Base-by-base conservation (phyloP, 2,797 vertebrate genomes). In the Enteromius fasciolatus region DNA sequence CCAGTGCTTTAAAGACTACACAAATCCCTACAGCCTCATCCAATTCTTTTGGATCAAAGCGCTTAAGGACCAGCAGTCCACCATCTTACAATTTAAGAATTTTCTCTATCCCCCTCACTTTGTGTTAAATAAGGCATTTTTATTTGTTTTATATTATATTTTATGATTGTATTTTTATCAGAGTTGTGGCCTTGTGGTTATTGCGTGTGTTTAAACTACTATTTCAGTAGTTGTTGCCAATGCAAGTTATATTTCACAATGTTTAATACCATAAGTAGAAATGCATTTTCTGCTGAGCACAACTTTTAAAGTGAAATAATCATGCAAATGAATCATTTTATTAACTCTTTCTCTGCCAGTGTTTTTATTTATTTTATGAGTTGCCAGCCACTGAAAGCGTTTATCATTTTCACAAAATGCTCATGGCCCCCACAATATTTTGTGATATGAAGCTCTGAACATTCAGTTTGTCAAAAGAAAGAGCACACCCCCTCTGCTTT, bases 1-100 rank as follows among this genome's bases (percentile, higher is more conserved):
- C 52, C 63, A 83, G 70, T 63, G 39, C 25, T 28, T 50, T 61
- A 74, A 73, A 82, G 59, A 64, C 23, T 73, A 66, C 74, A 73
- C 36, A 78, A 66, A 82, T 59, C 68, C 36, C 36, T 46, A 39
- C 28, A 64, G 9, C 44, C 72, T 61, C 5, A 36, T 68, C n/a
- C 18, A 79, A 44, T 69, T 69, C 41, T 18, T 68, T 31, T n/a
- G 39, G 39, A 67, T 59, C 61, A 74, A 67, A 78, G 33, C 4
- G 4, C 61, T 44, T 70, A 70, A 17, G 54, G 31, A 54, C 48
- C 12, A 82, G 17, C n/a, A 54, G 39, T 68, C 46, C 25, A 59
- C 4, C 1, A 48, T 69, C n/a, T 41, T 0, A 4, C 2, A n/a
- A 1, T 67, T 66, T n/a, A 36, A 20, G 15, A 44, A 6, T 68